Conservation (phyloP, 1,140 invertebrate species). For the Neotoxoptera formosana region DNA sequence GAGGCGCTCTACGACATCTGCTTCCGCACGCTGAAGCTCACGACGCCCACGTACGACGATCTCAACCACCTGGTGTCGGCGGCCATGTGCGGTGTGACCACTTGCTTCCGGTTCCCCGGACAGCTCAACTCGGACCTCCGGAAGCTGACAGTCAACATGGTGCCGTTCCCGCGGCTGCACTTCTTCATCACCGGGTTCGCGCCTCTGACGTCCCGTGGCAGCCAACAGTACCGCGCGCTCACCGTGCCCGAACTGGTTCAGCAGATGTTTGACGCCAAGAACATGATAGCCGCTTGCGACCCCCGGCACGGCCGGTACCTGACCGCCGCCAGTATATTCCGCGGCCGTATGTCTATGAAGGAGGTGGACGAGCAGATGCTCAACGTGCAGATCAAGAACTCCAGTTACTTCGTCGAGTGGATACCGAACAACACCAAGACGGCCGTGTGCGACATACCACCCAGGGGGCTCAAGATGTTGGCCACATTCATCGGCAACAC, state of each 20-base stretch:
- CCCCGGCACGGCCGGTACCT: slow-evolving; percentile 78
- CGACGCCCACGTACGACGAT: too few relatives aligned
- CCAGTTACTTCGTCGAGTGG: too few relatives aligned
- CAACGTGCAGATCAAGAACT: too few relatives aligned
- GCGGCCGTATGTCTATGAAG: slow-evolving; percentile 82
- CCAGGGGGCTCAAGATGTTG: slow-evolving; percentile 81
- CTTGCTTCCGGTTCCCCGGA: background rate
- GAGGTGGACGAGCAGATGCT: too few relatives aligned
- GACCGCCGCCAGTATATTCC: slow-evolving; percentile 89
- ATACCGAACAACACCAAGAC: too few relatives aligned
- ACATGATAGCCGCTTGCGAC: slow-evolving; percentile 86
- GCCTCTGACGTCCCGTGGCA: slow-evolving; percentile 76
- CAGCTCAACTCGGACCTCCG: slow-evolving; percentile 67
- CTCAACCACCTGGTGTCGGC: too few relatives aligned
- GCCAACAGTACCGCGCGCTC: slow-evolving; percentile 79
- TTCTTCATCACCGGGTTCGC: slow-evolving; percentile 96
- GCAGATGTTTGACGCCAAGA: slow-evolving; percentile 74
- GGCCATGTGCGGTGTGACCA: background rate
- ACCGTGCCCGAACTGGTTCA: slow-evolving; percentile 76
- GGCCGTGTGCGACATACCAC: too few relatives aligned
- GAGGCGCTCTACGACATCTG: too few relatives aligned
- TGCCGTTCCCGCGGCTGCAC: slow-evolving; percentile 93
- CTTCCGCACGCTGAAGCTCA: too few relatives aligned
- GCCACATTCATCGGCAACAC: slow-evolving; percentile 67
- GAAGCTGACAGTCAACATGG: slow-evolving; percentile 97